phyloP scores from a whole-genome alignment of 2,888 invertebrate species.

The Drosophila putrida region DNA sequence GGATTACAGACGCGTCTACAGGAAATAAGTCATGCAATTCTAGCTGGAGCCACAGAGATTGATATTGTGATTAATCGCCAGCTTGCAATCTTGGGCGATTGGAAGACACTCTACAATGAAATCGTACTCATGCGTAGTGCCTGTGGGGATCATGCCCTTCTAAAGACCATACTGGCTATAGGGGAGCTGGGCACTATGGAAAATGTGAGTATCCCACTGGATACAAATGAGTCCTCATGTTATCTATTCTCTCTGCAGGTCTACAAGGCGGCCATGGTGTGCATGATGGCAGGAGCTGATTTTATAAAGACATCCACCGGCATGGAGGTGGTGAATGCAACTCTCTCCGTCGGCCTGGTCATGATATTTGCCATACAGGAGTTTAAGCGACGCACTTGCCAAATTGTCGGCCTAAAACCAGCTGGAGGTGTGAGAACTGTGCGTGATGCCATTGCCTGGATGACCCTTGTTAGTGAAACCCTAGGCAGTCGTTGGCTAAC shows the following conservation, averaged over 20 bases:
- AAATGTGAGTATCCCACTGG: conserved; percentile 87
- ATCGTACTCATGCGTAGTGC: conserved; percentile 92
- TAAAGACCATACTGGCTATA: conserved; percentile 97
- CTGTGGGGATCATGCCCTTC: conserved; percentile 90
- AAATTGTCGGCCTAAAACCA: conserved; percentile 97
- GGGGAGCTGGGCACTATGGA: conserved; percentile 95
- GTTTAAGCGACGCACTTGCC: conserved; percentile 90
- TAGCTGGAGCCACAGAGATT: conserved; percentile 95
- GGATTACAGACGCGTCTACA: conserved; percentile 91
- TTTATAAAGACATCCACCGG: conserved; percentile 99
- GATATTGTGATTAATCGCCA: conserved; percentile 97
- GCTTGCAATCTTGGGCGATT: conserved; percentile 93
- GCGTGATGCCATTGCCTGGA: conserved; percentile 94
- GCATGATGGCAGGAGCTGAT: conserved; percentile 98
- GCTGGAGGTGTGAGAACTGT: conserved; percentile 97
- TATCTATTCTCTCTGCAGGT: conserved; percentile 86
- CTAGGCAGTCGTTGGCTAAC: conserved; percentile 95
- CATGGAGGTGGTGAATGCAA: conserved; percentile 98
- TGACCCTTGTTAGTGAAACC: conserved; percentile 92
- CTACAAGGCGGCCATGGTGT: conserved; percentile 94
- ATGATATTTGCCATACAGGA: conserved; percentile 97
- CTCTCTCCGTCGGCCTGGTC: conserved; percentile 94
- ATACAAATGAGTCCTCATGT: too few relatives aligned
- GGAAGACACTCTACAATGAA: conserved; percentile 93
- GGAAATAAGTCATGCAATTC: conserved; percentile 93